These are phyloP conservation scores for Rutilus rutilus DNA, from an alignment of 2,113 vertebrate genomes.

Conservation along the genomic window DNA sequence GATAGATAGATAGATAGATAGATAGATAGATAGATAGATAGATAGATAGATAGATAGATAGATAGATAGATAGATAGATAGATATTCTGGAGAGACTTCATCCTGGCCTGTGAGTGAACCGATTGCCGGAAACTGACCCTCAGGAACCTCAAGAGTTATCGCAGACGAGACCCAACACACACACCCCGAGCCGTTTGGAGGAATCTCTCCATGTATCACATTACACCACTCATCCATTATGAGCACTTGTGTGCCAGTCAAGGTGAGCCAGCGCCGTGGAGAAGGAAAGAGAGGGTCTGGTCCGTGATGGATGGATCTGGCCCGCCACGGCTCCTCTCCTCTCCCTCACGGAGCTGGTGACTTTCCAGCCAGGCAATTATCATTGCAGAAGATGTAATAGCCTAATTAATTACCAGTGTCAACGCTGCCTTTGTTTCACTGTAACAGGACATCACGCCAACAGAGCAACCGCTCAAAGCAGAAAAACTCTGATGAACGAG, in stretches of 20 bases:
- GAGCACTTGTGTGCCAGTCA: slow-evolving; percentile 75
- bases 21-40: background rate
- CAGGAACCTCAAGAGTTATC: background rate
- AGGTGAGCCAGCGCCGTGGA: slow-evolving; percentile 77
- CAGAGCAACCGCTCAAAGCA: slow-evolving; percentile 80
- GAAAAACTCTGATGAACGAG: slow-evolving; percentile 72
- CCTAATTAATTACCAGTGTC: slow-evolving; percentile 99
- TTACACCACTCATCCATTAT: slow-evolving; percentile 72
- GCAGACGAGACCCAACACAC: background rate
- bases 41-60: background rate
- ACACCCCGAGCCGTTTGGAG: slow-evolving; percentile 58
- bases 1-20: background rate
- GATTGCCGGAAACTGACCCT: background rate
- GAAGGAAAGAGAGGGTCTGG: slow-evolving; percentile 67
- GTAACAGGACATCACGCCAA: slow-evolving; percentile 89
- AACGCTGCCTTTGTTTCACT: slow-evolving; percentile 91
- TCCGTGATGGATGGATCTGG: slow-evolving; percentile 90
- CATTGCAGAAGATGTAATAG: slow-evolving; percentile 98
- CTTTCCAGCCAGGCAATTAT: slow-evolving; percentile 99
- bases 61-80: background rate
- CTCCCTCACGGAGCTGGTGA: slow-evolving; percentile 90
- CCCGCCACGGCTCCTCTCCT: slow-evolving; percentile 80
- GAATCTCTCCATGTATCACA: slow-evolving; percentile 68
- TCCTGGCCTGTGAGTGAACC: slow-evolving; percentile 21
- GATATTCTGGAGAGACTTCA: background rate